Conservation (phyloP, 2,113 vertebrate species). For the Vanacampus margaritifer region DNA sequence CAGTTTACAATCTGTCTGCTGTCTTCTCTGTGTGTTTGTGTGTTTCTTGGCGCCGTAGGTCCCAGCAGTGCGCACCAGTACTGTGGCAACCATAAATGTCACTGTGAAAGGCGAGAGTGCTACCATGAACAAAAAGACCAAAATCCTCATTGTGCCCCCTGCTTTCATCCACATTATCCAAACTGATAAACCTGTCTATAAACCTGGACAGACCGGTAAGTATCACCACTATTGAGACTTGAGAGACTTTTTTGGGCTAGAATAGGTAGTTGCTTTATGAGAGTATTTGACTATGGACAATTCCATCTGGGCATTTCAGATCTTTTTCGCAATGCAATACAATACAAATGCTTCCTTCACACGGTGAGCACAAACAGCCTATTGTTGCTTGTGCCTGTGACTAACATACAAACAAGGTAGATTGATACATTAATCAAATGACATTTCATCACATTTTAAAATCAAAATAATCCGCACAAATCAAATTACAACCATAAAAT, state of each 20-base stretch:
- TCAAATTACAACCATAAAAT: no score
- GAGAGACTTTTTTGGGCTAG: background rate
- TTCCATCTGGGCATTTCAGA: no score
- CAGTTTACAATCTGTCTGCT: background rate
- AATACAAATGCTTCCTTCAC: no score
- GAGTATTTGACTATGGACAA: background rate
- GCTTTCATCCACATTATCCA: slow-evolving; percentile 53
- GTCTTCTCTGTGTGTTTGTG: slow-evolving; percentile 8
- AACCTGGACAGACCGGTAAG: slow-evolving; percentile 69
- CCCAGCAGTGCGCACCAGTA: slow-evolving; percentile 33
- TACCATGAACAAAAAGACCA: slow-evolving; percentile 29
- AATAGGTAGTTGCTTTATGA: background rate
- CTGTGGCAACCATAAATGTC: slow-evolving; percentile 42
- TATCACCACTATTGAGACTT: background rate
- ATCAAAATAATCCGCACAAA: no score
- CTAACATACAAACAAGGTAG: no score
- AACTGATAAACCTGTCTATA: slow-evolving; percentile 74
- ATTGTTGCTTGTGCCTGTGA: no score
- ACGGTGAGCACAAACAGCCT: no score
- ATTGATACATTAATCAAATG: no score
- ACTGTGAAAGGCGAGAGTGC: slow-evolving; percentile 7
- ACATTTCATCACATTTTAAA: no score
- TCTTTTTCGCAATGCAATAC: no score
- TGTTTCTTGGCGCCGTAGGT: slow-evolving; percentile 48
- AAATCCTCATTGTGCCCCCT: slow-evolving; percentile 51